phyloP scores from a whole-genome alignment of 2,797 vertebrate species.

The Tokudaia muenninki region DNA sequence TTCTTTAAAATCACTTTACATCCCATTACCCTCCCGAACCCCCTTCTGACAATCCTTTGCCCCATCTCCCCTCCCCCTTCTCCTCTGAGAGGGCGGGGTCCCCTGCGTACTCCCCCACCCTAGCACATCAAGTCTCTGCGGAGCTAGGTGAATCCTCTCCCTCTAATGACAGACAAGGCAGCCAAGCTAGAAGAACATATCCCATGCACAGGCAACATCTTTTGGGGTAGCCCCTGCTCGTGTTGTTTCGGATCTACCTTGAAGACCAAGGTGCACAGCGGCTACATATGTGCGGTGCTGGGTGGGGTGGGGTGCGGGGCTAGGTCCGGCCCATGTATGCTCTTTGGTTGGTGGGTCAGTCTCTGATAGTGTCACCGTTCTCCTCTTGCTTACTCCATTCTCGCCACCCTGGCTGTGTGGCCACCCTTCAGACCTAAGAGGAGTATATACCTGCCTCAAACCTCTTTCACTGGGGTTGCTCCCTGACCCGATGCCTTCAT shows the following conservation, averaged over 20 bases:
- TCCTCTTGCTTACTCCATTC: background rate
- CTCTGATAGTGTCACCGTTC: background rate
- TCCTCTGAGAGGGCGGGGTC: background rate
- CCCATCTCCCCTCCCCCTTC: background rate
- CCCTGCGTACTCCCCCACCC: background rate
- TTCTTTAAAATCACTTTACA: no score
- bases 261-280: background rate
- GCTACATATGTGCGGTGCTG: background rate
- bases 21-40: no score
- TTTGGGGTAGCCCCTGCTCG: background rate
- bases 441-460: background rate
- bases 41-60: background rate
- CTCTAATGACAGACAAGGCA: background rate
- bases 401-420: background rate
- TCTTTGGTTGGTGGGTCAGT: background rate
- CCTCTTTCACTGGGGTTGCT: background rate
- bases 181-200: background rate
- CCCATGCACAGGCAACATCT: background rate
- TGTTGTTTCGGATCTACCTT: background rate
- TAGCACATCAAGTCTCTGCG: background rate
- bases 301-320: background rate
- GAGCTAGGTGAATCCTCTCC: background rate
- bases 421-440: background rate
- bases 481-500: background rate
- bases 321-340: background rate